Base-by-base conservation (phyloP, 64 coral and sea anemone species). In the Montipora capricornis region DNA sequence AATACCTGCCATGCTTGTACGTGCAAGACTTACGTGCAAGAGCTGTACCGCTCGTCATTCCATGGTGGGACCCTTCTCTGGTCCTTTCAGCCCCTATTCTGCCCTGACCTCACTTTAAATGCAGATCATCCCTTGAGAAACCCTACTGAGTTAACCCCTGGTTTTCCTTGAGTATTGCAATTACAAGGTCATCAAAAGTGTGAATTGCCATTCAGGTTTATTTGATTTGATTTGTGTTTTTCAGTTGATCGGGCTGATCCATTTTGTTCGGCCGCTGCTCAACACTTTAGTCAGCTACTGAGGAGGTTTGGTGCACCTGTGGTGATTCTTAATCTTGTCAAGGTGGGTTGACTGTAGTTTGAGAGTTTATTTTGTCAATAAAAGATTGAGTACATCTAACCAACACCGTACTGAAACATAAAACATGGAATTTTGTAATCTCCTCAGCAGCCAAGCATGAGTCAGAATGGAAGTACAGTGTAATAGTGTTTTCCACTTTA, bases 171-270 rank as follows among this genome's bases (percentile, higher is more conserved):
- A 57, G 53, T 7, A 6, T 71, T n/a, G 5, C 10, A 8, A 71
- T 71, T 24, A 3, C 68, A 20, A 71, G 20, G 6, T 57, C 53
- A 57, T 57, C 6, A 57, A 57, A 8, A 37, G 37, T 37, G 37
- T 37, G 37, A 37, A 37, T 37, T 37, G 37, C 37, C 37, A 37
- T 37, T 37, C 37, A 37, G 37, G 53, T 57, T 57, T 57, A 57
- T 57, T 57, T 57, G 53, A 6, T 57, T 57, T 57, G 4, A 57
- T 13, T 82, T 61, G 3, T 76, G 73, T 15, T 73, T 82, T 76
- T 77, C 64, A 99, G 98, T 99, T 91, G 98, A 99, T 46, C 89
- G 98, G 47, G 88, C 98, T 4, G 98, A 99, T 92, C 98, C 98
- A 17, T 99, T 91, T 89, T 96, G 95, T 47, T 61, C 78, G 12